These are phyloP conservation scores for Falco columbarius DNA, from an alignment of 2,797 vertebrate species.

Conservation along the genomic window DNA sequence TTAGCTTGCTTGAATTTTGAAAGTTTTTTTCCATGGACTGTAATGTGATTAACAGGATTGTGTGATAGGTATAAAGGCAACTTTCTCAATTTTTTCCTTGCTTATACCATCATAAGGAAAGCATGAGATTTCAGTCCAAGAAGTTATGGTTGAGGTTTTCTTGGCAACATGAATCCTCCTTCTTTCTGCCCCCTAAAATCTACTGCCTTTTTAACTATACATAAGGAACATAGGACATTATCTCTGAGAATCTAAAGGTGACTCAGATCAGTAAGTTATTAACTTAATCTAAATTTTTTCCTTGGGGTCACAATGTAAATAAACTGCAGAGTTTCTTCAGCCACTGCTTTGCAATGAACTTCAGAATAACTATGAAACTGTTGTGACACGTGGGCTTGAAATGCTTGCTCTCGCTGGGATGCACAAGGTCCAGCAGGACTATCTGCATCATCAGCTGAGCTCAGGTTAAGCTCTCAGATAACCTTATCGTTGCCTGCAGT, in stretches of 20 bases:
- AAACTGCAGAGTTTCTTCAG: background rate
- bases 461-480: background rate
- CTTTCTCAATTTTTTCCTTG: background rate
- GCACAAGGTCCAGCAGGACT: background rate
- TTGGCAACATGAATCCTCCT: background rate
- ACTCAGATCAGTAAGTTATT: background rate
- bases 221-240: background rate
- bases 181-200: background rate
- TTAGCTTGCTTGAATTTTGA: background rate
- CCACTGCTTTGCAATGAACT: background rate
- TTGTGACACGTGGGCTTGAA: background rate
- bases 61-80: background rate
- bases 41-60: background rate
- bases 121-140: background rate
- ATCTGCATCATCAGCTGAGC: accelerated
- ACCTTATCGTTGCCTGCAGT: background rate
- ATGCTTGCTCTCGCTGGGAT: background rate
- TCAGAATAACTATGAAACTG: background rate
- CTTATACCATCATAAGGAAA: background rate
- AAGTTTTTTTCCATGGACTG: background rate
- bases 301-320: background rate
- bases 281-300: background rate
- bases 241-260: background rate
- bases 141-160: background rate
- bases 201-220: background rate